Base-by-base conservation (phyloP, 1,140 invertebrate species). In the Neodiprion pinetum region DNA sequence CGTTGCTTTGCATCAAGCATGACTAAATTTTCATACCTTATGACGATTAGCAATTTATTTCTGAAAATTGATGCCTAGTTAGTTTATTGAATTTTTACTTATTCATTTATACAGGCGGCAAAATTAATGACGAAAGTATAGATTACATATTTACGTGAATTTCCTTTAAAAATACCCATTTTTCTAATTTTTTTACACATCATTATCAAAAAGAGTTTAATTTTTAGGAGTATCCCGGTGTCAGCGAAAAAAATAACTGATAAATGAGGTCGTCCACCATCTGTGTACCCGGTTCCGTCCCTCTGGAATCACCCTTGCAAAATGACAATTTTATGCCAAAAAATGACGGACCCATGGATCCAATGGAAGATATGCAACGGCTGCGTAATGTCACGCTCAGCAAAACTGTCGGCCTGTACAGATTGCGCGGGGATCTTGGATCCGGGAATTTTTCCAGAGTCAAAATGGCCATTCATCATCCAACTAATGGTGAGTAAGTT, bases 361-460 rank as follows among this genome's bases (percentile, higher is more conserved):
- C 67, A 69, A 61, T 17, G 53, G 67, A 69, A 23, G 67, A 69
- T 23, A 47, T 47, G 11, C 67, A 82, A 75, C 91, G 90, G 84
- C 85, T 90, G 73, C 90, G 90, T 73, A 92, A 94, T 75, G 88
- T 93, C 21, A 90, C 90, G 5, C 83, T 94, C 9, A 93, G 92
- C 12, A 90, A 91, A 75, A 83, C 93, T 48, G 91, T 95, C 61
- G 94, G 93, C 8, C 91, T 95, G 75, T 95, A 95, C 84, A 82
- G 91, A 75, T 89, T 95, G 71, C 88, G 91, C 71, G 93, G 92
- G 48, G 93, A 95, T 80, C 85, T 97, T 68, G 96, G 96, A 50
- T 91, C 91, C 80, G 96, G 96, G 49, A 97, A 97, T 83, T 97
- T 97, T 86, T 96, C 96, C 8, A 95, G 95, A 89, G 96, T 97